Conservation (phyloP, 2,888 invertebrate species). For the Hymenopus coronatus region DNA sequence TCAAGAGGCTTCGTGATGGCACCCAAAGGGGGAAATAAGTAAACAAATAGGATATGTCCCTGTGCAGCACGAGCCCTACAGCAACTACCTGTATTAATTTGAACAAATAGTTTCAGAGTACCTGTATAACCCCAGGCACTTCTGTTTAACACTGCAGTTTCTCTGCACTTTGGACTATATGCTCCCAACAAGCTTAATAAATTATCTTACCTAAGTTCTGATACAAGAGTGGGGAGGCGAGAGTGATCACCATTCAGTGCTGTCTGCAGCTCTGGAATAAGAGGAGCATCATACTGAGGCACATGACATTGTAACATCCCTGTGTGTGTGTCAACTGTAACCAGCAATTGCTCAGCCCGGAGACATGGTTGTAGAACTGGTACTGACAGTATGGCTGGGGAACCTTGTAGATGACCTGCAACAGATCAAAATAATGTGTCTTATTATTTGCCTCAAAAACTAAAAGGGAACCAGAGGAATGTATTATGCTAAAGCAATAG, state of each 20-base stretch:
- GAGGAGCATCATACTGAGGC: constrained; percentile 80
- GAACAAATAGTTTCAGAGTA: too few species aligned
- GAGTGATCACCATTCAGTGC: constrained; percentile 73
- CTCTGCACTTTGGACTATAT: too few species aligned
- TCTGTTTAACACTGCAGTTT: too few species aligned
- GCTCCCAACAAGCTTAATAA: too few species aligned
- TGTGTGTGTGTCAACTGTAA: constrained; percentile 92
- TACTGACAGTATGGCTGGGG: constrained; percentile 88
- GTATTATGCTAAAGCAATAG: too few species aligned
- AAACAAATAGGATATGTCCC: too few species aligned
- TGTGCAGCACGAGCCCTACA: too few species aligned
- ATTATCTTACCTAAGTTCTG: constrained; percentile 58
- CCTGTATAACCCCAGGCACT: too few species aligned
- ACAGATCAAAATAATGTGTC: constrained; percentile 30
- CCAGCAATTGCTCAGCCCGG: constrained; percentile 85
- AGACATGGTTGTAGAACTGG: constrained; percentile 87
- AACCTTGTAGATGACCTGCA: constrained; percentile 80
- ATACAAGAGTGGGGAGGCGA: constrained; percentile 63
- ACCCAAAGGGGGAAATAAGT: too few species aligned
- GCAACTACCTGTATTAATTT: too few species aligned
- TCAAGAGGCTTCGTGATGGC: too few species aligned
- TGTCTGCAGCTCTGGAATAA: constrained; percentile 76
- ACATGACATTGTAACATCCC: constrained; percentile 90
- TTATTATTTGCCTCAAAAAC: neutral
- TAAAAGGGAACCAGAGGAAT: too few species aligned